Conservation (phyloP, 2,113 vertebrate genomes). For the Ophthalmolycus amberensis region DNA sequence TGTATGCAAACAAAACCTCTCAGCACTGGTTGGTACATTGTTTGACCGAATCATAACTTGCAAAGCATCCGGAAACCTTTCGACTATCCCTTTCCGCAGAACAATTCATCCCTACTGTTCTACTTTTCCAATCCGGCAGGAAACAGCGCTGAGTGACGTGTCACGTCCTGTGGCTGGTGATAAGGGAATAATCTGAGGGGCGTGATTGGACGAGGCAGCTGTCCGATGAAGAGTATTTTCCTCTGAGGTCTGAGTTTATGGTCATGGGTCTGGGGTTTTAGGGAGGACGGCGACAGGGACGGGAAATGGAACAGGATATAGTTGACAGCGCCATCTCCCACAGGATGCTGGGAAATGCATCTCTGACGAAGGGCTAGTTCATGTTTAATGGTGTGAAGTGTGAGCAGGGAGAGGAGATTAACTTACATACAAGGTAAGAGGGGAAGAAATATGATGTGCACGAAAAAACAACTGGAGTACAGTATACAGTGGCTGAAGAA, state of each 20-base stretch:
- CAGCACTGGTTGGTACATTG: constrained; percentile 44
- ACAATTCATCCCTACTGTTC: constrained; percentile 60
- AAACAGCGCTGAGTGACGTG: constrained; percentile 62
- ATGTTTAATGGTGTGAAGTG: constrained; percentile 27
- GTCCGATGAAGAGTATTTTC: constrained; percentile 48
- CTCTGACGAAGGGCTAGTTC: constrained; percentile 39
- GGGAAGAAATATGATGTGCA: background rate
- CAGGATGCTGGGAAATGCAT: constrained; percentile 72
- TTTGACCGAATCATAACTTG: constrained; percentile 69
- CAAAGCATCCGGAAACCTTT: constrained; percentile 58
- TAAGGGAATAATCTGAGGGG: constrained; percentile 46
- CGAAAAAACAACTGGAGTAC: background rate
- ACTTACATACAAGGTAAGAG: background rate
- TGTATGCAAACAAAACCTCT: constrained; percentile 30
- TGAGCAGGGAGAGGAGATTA: constrained; percentile 31
- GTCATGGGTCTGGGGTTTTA: constrained; percentile 28
- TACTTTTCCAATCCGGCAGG: constrained; percentile 71
- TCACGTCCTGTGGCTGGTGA: constrained; percentile 68
- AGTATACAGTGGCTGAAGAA: background rate
- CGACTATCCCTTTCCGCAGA: constrained; percentile 57
- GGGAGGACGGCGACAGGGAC: constrained; percentile 48
- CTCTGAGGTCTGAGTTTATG: constrained; percentile 34
- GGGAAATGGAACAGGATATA: constrained; percentile 69
- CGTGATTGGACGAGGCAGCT: constrained; percentile 49
- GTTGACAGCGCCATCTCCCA: constrained; percentile 64